Base-by-base conservation (phyloP, 35 echinoderm and acorn worm species). In the Apostichopus japonicus region DNA sequence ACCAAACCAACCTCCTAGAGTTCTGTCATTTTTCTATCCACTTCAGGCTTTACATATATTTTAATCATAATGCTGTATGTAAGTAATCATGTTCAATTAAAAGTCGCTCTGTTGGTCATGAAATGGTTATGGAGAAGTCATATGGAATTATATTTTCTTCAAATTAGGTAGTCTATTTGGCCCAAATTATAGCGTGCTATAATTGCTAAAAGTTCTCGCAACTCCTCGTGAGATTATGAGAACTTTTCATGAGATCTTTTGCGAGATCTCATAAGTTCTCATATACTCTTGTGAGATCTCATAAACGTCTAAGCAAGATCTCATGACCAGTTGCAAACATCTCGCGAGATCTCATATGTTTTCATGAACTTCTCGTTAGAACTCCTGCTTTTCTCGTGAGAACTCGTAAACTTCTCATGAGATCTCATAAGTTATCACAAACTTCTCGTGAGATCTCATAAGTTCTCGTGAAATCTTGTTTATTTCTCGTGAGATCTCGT, bases 191-290 rank as follows among this genome's bases (percentile, higher is more conserved):
- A 33, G 27, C 27, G 27, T 33, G 27, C 27, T 33, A 33, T 33
- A 33, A 33, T 33, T 33, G 27, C 27, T 33, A 33, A 2, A 33
- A 33, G 27, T 52, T 80, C 78, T 80, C 25, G 6, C 8, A 80
- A 44, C 77, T 24, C 27, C n/a, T 79, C 0, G 23, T 79, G 21
- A 79, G 11, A 73, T n/a, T 2, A 7, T n/a, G 71, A 17, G 7
- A 59, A 59, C 73, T 77, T 80, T 7, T 80, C 78, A 4, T 80
- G 24, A 24, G 22, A 80, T 8, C 27, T 44, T 23, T 80, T 54
- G 53, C 44, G 78, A 80, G 53, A 80, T 80, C 78, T 80, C 78
- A 25, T 51, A 80, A 23, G 8, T 54, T 80, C 78, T 80, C 78
- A 80, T 80, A 0, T 53, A 22, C 10, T 19, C 10, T 22, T 51